Percentiles rank a stretch among this genome's conserved stretches.
These are phyloP conservation scores for Epinotia demarniana DNA, from an alignment of 2,888 invertebrate species.

Conservation along the genomic window DNA sequence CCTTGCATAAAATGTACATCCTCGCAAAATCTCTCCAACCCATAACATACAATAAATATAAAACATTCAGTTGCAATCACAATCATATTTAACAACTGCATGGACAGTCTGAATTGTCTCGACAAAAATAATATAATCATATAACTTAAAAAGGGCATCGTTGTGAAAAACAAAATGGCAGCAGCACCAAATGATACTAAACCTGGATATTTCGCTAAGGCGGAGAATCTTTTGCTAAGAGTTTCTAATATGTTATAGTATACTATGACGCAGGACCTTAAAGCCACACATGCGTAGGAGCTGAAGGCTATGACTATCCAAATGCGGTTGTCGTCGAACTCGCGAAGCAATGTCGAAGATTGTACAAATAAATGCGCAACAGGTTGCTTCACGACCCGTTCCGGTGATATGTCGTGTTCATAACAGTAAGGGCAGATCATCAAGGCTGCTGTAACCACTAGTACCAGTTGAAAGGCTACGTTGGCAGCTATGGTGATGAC, in stretches of 20 bases:
- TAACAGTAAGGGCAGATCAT: slow-evolving; percentile 71
- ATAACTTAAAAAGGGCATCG: slow-evolving; percentile 63
- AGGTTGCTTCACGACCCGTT: slow-evolving; percentile 50
- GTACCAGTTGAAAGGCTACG: slow-evolving; percentile 54
- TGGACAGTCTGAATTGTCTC: slow-evolving; percentile 51
- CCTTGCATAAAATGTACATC: slow-evolving; percentile 81
- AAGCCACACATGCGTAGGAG: slow-evolving; percentile 56
- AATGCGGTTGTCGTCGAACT: slow-evolving; percentile 56
- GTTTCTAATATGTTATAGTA: slow-evolving; percentile 62
- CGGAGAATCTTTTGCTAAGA: slow-evolving; percentile 52
- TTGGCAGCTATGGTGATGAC: slow-evolving; percentile 61
- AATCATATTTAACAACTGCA: slow-evolving; percentile 56
- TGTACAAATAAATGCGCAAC: slow-evolving; percentile 66
- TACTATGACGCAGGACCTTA: slow-evolving; percentile 57
- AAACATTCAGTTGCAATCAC: slow-evolving; percentile 60
- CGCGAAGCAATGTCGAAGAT: slow-evolving; percentile 63
- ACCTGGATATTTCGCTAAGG: slow-evolving; percentile 61
- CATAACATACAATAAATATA: slow-evolving; percentile 73
- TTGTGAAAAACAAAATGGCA: slow-evolving; percentile 58
- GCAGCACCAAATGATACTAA: slow-evolving; percentile 55
- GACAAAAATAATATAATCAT: slow-evolving; percentile 47
- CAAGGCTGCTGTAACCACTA: slow-evolving; percentile 61
- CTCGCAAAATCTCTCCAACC: slow-evolving; percentile 70
- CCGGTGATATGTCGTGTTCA: slow-evolving; percentile 54
- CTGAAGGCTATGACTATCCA: slow-evolving; percentile 64